Evolutionary conservation across 2,113 vertebrate species (phyloP), one percentile per base, ranked within the genome.

Genomic region (Hassar affinis): DNA sequence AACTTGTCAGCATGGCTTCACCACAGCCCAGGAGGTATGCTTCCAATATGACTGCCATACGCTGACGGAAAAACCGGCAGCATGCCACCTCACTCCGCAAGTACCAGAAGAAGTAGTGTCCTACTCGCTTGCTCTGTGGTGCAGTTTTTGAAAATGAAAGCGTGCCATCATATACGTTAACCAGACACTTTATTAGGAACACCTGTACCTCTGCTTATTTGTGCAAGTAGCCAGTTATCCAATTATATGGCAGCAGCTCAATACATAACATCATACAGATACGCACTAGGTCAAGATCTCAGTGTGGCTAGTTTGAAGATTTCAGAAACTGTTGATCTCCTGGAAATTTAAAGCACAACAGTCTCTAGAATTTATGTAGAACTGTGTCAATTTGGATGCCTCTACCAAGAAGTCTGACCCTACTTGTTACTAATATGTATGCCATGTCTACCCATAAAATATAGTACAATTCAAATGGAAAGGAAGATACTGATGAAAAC

Each of bases 51-150:
- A 94, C 90, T 0, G 94, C 93, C 92, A 95, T 94, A 33, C 94
- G 92, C 85, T 94, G 91, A 15, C 90, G 91, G 79, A 94, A 95
- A 84, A 91, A 93, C 0, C 83, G 92, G 30, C 93, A 93, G 0
- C 91, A 91, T 3, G 90, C 90, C 66, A 95, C 92, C 82, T 95
- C 94, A 18, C 94, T 93, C 80, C 93, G 92, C 30, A 94, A 77
- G 27, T 93, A 95, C 94, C 94, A 95, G 89, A 95, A 95, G 87
- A 95, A 94, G 91, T 93, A 95, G 81, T 95, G 94, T n/a, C 94
- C 94, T 0, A 95, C 91, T 78, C 93, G 88, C 86, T 94, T 95
- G 89, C 94, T 95, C 94, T 95, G 91, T 71, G 9, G 47, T 64
- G 42, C n/a, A 75, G 25, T 81, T 54, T 7, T 42, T 47, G 15